phyloP scores from a whole-genome alignment of 2,797 vertebrate species.

The Spatula versicolor region DNA sequence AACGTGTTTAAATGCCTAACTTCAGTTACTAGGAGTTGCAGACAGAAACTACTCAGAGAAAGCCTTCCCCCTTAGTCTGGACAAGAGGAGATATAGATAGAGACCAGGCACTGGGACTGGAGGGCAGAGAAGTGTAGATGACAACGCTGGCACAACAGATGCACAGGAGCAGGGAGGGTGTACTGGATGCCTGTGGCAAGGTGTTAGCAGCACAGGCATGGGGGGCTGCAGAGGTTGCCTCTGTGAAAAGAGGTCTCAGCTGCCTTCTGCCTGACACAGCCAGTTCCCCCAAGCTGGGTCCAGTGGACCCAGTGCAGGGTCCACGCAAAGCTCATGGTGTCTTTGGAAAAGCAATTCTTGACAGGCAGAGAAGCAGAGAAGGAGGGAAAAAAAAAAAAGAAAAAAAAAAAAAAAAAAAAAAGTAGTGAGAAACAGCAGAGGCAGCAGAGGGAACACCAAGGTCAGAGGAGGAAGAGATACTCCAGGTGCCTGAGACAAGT shows the following conservation, averaged over 20 bases:
- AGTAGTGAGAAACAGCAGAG: not conserved
- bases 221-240: not conserved
- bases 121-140: not conserved
- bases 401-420: too few relatives aligned
- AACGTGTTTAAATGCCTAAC: not conserved
- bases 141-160: not conserved
- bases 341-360: not conserved
- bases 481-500: not conserved
- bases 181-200: not conserved
- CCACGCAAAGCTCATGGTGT: not conserved
- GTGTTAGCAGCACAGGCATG: not conserved
- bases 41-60: not conserved
- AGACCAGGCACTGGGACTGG: too few relatives aligned
- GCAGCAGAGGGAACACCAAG: not conserved
- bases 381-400: not conserved
- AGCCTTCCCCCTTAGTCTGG: not conserved
- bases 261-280: not conserved
- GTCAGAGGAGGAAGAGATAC: not conserved
- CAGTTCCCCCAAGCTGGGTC: too few relatives aligned
- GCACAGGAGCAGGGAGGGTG: not conserved
- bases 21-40: not conserved
- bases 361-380: not conserved
- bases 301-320: not conserved
- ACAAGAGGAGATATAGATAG: not conserved
- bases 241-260: not conserved